phyloP scores from a whole-genome alignment of 2,113 vertebrate species.

The Apistogramma diplotaenia region DNA sequence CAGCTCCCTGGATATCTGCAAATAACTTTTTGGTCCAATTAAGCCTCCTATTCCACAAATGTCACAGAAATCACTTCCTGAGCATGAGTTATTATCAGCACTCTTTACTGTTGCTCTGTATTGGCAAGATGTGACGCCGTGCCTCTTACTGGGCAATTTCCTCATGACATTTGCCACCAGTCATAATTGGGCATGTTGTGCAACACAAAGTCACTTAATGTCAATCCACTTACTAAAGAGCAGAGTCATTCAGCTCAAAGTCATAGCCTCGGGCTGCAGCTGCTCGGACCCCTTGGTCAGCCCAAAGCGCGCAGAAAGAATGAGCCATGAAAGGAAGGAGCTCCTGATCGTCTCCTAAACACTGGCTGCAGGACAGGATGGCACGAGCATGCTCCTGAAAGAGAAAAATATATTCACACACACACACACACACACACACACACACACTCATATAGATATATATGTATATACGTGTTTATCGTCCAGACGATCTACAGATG shows the following conservation, averaged over 20 bases:
- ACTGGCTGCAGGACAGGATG: constrained; percentile 75
- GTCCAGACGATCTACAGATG: background rate
- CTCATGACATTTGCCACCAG: constrained; percentile 36
- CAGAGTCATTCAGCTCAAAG: constrained; percentile 80
- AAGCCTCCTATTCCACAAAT: constrained; percentile 39
- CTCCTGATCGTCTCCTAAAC: constrained; percentile 74
- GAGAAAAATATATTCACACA: background rate
- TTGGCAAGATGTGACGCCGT: background rate
- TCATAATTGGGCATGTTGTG: background rate
- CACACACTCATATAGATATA: too few species aligned
- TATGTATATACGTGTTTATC: too few species aligned
- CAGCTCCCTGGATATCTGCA: constrained; percentile 1
- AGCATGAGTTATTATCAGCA: background rate
- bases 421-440: too few species aligned
- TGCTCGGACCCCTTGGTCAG: constrained; percentile 71
- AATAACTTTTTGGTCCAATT: constrained; percentile 38
- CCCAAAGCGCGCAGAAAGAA: constrained; percentile 75
- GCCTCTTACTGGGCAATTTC: constrained; percentile 17
- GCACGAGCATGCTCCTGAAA: constrained; percentile 69
- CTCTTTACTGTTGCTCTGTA: constrained; percentile 3
- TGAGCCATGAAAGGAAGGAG: constrained; percentile 75
- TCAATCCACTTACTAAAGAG: constrained; percentile 77
- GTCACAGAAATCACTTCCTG: constrained; percentile 53
- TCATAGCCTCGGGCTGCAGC: constrained; percentile 74
- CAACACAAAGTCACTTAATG: background rate